Percentiles rank a stretch among this genome's conserved stretches.
phyloP scores from a whole-genome alignment of 2,888 invertebrate species.

The Listrodromus nycthemerus region DNA sequence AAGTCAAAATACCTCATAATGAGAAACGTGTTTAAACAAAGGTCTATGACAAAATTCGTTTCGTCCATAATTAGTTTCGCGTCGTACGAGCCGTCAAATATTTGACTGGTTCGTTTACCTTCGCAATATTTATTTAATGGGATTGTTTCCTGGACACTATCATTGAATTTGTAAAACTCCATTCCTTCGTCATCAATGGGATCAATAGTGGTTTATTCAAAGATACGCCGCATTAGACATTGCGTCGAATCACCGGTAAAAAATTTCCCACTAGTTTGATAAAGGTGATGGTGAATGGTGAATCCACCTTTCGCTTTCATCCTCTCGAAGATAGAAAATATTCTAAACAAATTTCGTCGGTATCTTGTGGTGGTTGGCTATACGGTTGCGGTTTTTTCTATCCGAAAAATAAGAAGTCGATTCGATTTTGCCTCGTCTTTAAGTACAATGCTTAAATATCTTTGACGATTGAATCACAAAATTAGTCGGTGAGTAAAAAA shows the following conservation, averaged over 20 bases:
- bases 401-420: background rate
- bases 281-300: constrained; percentile 52
- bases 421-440: constrained; percentile 24
- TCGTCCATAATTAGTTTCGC: background rate
- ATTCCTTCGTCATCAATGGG: background rate
- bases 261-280: constrained; percentile 18
- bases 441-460: constrained; percentile 40
- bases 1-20: constrained; percentile 50
- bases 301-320: constrained; percentile 17
- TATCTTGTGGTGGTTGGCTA: constrained; percentile 62
- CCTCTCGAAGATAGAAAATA: constrained; percentile 37
- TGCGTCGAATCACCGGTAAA: background rate
- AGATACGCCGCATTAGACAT: constrained; percentile 27
- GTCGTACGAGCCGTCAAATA: background rate
- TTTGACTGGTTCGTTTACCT: background rate
- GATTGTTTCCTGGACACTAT: constrained; percentile 18
- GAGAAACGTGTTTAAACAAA: background rate
- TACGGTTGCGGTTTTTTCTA: constrained; percentile 36
- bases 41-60: background rate
- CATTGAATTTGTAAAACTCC: background rate
- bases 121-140: background rate
- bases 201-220: constrained; percentile 13
- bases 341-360: background rate
- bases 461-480: constrained; percentile 69
- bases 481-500: constrained; percentile 63